Percentiles rank a stretch among this genome's conserved stretches.
Evolutionary conservation across 2,888 invertebrate genomes (phyloP).

Genomic region (Caenorhabditis sp.): DNA sequence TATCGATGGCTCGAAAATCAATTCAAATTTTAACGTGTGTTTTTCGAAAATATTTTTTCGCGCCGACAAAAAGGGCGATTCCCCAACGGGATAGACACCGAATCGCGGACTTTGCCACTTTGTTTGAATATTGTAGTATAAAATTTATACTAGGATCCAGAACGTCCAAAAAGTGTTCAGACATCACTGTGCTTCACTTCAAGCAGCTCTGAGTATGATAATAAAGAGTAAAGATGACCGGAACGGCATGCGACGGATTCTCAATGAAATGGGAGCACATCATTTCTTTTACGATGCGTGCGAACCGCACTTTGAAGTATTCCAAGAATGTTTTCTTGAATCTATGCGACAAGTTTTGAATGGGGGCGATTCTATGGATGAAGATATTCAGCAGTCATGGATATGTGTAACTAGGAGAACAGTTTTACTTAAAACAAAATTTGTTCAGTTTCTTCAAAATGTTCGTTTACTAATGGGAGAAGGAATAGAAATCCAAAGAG

Average conservation of each 20-base stretch:
- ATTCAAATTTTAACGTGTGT: no score
- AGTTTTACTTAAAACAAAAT: background rate
- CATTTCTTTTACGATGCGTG: slow-evolving; percentile 82
- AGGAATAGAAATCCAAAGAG: slow-evolving; percentile 78
- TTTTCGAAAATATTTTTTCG: no score
- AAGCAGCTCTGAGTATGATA: slow-evolving; percentile 80
- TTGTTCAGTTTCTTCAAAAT: slow-evolving; percentile 72
- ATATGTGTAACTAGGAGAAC: slow-evolving; percentile 54
- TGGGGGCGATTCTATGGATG: slow-evolving; percentile 73
- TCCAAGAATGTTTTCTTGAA: slow-evolving; percentile 76
- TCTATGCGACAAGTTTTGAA: slow-evolving; percentile 67
- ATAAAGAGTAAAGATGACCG: slow-evolving; percentile 81
- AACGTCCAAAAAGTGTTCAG: slow-evolving; percentile 50
- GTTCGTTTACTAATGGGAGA: slow-evolving; percentile 74
- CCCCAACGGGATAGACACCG: no score
- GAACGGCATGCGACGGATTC: slow-evolving; percentile 66
- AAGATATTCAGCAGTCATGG: slow-evolving; percentile 77
- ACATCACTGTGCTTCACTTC: slow-evolving; percentile 78
- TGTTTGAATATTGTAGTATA: no score
- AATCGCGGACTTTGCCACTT: no score
- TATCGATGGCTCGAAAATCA: no score
- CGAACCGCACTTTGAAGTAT: slow-evolving; percentile 81
- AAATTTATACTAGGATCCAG: no score
- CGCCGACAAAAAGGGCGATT: no score
- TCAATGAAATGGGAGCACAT: slow-evolving; percentile 80